Evolutionary conservation across 2,888 invertebrate genomes (phyloP), one percentile per base, ranked within the genome.

Genomic region (Heteromurus nitidus): DNA sequence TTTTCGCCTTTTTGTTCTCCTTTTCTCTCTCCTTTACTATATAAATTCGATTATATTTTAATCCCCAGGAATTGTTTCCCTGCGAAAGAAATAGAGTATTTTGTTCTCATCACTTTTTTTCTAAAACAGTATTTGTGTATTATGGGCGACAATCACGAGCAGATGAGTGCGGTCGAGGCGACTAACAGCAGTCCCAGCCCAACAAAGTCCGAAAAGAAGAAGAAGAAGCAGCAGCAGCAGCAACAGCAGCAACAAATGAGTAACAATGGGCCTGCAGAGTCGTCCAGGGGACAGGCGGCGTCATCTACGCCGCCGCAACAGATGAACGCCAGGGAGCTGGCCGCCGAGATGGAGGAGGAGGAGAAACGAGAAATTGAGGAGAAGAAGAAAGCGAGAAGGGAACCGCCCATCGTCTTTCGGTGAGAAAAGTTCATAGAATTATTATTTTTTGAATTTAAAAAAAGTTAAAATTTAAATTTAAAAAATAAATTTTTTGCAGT

Each of bases 351-450:
- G 87, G 91, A 92, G 85, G 86, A 80, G 42, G 93, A 93, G 86
- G 93, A 93, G 88, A 91, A 91, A 77, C 91, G 91, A 62, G 92
- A 92, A 85, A 92, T 92, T 82, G 95, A 95, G 89, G 93, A 69
- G 69, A 65, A 92, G 88, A 92, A 92, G 88, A 93, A 93, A 89
- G 92, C 93, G 87, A 91, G 91, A 81, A 91, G 93, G 72, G 94
- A 95, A 88, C 95, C 95, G 67, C 95, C 96, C 53, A 93, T 96
- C 88, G 93, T 95, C 47, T 95, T 92, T 90, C 92, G 81, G 86
- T 86, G 65, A 16, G 55, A 47, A 16, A 47, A 47, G n/a, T 16
- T n/a, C 7, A 47, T 16, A 47, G 3, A 47, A n/a, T n/a, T n/a
- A n/a, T n/a, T 47, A 16, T 47, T 13, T 55, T 55, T 55, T 1